Percentiles rank a stretch among this genome's conserved stretches.
Conservation (phyloP, 2,113 vertebrate species). For the Eulemur rufifrons region DNA sequence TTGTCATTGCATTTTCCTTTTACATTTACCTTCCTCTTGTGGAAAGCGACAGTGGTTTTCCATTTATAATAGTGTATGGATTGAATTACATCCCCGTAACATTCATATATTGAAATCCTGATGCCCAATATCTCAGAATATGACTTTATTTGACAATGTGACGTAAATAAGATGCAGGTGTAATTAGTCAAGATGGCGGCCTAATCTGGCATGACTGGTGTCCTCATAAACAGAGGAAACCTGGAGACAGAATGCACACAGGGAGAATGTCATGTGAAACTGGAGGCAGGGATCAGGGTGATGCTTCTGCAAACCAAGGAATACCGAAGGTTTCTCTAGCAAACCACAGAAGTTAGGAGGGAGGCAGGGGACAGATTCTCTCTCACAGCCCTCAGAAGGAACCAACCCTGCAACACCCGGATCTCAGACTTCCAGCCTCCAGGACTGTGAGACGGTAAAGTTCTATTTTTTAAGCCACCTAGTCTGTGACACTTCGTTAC, state of each 20-base stretch:
- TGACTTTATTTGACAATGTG: conserved; percentile 20
- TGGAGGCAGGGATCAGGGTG: not conserved
- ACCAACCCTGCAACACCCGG: too few species aligned
- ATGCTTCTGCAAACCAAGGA: not conserved
- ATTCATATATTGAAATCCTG: not conserved
- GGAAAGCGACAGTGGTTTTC: not conserved
- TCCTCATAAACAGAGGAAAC: not conserved
- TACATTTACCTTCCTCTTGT: not conserved
- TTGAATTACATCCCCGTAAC: not conserved
- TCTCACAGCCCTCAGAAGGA: not conserved
- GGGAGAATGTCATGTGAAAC: not conserved
- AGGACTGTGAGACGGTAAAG: not conserved
- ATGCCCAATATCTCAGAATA: not conserved
- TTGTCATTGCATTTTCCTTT: not conserved
- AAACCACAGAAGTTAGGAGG: not conserved
- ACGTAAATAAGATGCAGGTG: not conserved
- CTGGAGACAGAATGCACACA: not conserved
- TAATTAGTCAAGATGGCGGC: not conserved
- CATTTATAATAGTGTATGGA: not conserved
- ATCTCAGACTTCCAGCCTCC: not conserved
- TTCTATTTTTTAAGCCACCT: not conserved
- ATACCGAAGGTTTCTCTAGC: not conserved
- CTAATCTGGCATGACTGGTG: not conserved
- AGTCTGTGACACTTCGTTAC: not conserved
- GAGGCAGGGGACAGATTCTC: not conserved